A percentile compares a stretch with the other conserved stretches of the same genome.
Evolutionary conservation across 2,888 invertebrate species (phyloP).

Genomic region (Eupithecia insigniata): DNA sequence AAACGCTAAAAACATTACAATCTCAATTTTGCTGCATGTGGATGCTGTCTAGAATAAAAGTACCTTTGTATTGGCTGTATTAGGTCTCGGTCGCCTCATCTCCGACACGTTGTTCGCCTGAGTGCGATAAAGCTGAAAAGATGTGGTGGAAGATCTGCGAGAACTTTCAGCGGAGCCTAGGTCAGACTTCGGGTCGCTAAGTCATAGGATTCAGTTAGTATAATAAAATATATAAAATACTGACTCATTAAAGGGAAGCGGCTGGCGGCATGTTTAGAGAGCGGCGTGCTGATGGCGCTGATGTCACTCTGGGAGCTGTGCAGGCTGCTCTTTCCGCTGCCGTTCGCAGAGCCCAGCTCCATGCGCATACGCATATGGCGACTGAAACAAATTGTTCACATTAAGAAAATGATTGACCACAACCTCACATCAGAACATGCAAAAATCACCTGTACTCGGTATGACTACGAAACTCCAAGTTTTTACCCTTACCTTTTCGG

Average conservation of each 20-base stretch:
- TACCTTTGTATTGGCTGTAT: background rate
- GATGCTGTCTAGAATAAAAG: background rate
- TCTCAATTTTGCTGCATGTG: background rate
- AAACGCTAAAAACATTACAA: background rate
- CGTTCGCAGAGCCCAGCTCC: slow-evolving; percentile 79
- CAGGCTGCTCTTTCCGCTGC: slow-evolving; percentile 84
- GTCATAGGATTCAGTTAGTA: background rate
- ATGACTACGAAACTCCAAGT: background rate
- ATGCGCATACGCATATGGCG: slow-evolving; percentile 83
- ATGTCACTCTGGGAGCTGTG: slow-evolving; percentile 90
- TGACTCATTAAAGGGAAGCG: slow-evolving; percentile 77
- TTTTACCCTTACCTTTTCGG: slow-evolving; percentile 71
- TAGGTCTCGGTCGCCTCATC: background rate
- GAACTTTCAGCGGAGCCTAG: background rate
- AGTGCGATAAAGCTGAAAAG: background rate
- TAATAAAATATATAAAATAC: background rate
- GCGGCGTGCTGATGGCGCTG: slow-evolving; percentile 84
- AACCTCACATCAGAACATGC: background rate
- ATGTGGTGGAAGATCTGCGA: background rate
- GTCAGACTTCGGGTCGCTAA: background rate
- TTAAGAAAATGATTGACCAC: background rate
- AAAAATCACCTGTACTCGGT: background rate
- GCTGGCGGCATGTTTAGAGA: slow-evolving; percentile 79
- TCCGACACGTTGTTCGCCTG: background rate
- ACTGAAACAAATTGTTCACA: slow-evolving; percentile 52